Base-by-base conservation (phyloP, 2,888 invertebrate species). In the Phasia obesa region DNA sequence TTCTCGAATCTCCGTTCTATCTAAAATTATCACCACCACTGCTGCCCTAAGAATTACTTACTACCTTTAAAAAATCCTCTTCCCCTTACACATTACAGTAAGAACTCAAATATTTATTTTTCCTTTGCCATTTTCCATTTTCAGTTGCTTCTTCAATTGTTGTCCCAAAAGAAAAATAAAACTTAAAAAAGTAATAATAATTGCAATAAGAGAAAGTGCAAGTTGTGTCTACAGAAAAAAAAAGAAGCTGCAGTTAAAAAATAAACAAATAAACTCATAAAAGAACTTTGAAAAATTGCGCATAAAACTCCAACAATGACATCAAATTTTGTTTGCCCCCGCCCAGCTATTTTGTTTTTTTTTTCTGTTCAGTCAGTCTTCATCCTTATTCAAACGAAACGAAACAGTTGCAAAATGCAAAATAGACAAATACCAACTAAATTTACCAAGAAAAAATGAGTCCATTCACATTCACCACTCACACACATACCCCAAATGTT, bases 191-290 rank as follows among this genome's bases (percentile, higher is more conserved):
- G n/a, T 51, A 76, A 23, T 74, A 27, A 60, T 17, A 67, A 71
- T 42, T 83, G 82, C 82, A 83, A 83, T 70, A 83, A 83, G 82
- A 78, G 70, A 83, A 83, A 83, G 70, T 83, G 78, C 78, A 83
- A 79, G 78, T 78, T 67, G 25, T 62, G 17, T 51, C 13, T 49
- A 23, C 11, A 4, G 47, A 64, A 42, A 13, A 51, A 57, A 57
- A 69, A 53, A 62, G n/a, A 57, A 71, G 42, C 13, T 71, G 70
- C 65, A 67, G 17, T 15, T 47, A 19, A 25, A 23, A 81, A 64
- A 67, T 7, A 23, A 47, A 17, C n/a, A 38, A 38, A 55, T 27
- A n/a, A n/a, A n/a, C n/a, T n/a, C n/a, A 15, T 2, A 59, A 71
- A 64, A 42, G 15, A 27, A 25, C 13, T 13, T 55, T 60, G 6